Evolutionary conservation across 2,888 invertebrate genomes (phyloP).

Genomic region (Tiliacea aurago): DNA sequence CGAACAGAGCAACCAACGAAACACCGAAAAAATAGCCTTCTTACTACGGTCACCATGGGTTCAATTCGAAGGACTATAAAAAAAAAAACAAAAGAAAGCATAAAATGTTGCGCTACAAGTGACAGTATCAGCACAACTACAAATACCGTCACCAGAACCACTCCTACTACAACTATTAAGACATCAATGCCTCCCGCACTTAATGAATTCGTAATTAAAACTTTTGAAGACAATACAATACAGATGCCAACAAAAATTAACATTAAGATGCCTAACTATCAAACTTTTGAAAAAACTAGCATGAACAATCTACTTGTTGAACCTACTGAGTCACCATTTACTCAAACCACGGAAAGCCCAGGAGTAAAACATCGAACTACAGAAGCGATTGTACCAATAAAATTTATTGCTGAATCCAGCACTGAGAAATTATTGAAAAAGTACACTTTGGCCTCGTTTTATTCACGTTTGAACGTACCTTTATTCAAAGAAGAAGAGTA

Average conservation of each 20-base stretch:
- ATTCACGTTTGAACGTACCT: constrained; percentile 29
- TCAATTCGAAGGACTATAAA: neutral
- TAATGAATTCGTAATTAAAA: neutral
- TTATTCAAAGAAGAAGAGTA: constrained; percentile 59
- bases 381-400: constrained; percentile 49
- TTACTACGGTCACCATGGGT: neutral
- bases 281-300: constrained; percentile 5
- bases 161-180: neutral
- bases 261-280: neutral
- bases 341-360: constrained; percentile 7
- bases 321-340: constrained; percentile 1
- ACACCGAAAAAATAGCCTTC: neutral
- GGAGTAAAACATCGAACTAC: constrained; percentile 25
- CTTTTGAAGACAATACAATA: neutral
- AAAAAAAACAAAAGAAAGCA: neutral
- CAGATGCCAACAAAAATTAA: neutral
- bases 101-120: neutral
- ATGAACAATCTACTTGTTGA: constrained; percentile 6
- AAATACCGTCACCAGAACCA: neutral
- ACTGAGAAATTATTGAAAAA: constrained; percentile 41
- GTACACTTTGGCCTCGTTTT: constrained; percentile 12
- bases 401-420: constrained; percentile 25
- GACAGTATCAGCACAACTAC: neutral
- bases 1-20: neutral
- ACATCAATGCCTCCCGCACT: neutral